phyloP scores from a whole-genome alignment of 2,888 invertebrate genomes.

The Hermaeophaga mercurialis region DNA sequence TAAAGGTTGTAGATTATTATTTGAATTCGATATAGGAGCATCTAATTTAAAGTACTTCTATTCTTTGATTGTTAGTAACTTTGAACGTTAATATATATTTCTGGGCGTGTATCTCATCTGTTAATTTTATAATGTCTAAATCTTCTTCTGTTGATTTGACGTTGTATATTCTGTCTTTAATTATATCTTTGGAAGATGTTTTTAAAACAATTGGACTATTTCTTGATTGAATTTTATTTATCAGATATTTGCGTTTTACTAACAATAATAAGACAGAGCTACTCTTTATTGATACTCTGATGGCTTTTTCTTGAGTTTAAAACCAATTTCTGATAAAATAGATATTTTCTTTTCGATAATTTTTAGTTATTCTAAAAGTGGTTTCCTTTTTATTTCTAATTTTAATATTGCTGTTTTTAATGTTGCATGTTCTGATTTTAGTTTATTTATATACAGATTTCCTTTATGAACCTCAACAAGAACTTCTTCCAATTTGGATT shows the following conservation, averaged over 20 bases:
- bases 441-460: slow-evolving; percentile 27
- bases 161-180: slow-evolving; percentile 35
- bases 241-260: too few species aligned
- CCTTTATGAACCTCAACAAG: slow-evolving; percentile 33
- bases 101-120: slow-evolving; percentile 41
- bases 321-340: slow-evolving; percentile 34
- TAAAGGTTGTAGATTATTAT: neutral
- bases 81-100: slow-evolving; percentile 39
- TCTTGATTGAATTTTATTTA: neutral
- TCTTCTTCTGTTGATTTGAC: slow-evolving; percentile 37
- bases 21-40: neutral
- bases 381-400: slow-evolving; percentile 35
- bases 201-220: slow-evolving; percentile 8
- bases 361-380: slow-evolving; percentile 35
- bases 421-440: slow-evolving; percentile 32
- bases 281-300: slow-evolving; percentile 24
- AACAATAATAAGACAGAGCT: too few species aligned
- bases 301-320: slow-evolving; percentile 31
- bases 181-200: slow-evolving; percentile 28
- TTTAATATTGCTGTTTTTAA: slow-evolving; percentile 32
- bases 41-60: too few species aligned
- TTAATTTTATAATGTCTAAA: slow-evolving; percentile 35
- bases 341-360: slow-evolving; percentile 33
- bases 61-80: slow-evolving; percentile 26
- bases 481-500: slow-evolving; percentile 32